Conservation (phyloP, 2,113 vertebrate species). For the Lasiurus borealis region DNA sequence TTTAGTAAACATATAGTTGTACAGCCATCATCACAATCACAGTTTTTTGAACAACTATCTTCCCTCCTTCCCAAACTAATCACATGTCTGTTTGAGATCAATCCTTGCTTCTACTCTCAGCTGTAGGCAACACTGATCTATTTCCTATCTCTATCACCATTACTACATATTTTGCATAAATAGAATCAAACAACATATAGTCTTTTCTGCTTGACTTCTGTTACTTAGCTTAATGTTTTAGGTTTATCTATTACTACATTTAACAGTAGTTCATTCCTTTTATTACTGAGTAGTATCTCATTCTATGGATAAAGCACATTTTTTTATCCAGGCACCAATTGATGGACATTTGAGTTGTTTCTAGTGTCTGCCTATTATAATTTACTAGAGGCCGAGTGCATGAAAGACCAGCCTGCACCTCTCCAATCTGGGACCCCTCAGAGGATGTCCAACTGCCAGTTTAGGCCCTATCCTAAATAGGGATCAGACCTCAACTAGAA, state of each 20-base stretch:
- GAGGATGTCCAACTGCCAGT: too few relatives aligned
- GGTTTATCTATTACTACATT: not conserved
- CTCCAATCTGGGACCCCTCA: too few relatives aligned
- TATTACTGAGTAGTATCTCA: too few relatives aligned
- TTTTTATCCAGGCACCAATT: not conserved
- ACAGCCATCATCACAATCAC: not conserved
- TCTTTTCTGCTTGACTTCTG: not conserved
- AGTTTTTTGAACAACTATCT: not conserved
- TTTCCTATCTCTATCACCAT: not conserved
- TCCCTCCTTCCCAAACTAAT: not conserved
- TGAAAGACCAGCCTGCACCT: too few relatives aligned
- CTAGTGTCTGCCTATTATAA: not conserved
- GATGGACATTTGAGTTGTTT: not conserved
- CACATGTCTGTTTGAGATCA: not conserved
- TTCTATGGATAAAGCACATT: not conserved
- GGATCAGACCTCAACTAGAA: too few relatives aligned
- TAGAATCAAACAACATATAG: not conserved
- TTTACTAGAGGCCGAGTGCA: too few relatives aligned
- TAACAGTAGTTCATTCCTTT: not conserved
- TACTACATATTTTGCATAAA: not conserved
- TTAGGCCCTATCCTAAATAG: too few relatives aligned
- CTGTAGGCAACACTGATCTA: not conserved
- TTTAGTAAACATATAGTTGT: constrained; percentile 2
- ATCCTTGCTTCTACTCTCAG: not conserved
- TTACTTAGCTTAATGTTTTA: not conserved